Evolutionary conservation across 2,888 invertebrate species (phyloP).

Genomic region (Heterodera filipjevi): DNA sequence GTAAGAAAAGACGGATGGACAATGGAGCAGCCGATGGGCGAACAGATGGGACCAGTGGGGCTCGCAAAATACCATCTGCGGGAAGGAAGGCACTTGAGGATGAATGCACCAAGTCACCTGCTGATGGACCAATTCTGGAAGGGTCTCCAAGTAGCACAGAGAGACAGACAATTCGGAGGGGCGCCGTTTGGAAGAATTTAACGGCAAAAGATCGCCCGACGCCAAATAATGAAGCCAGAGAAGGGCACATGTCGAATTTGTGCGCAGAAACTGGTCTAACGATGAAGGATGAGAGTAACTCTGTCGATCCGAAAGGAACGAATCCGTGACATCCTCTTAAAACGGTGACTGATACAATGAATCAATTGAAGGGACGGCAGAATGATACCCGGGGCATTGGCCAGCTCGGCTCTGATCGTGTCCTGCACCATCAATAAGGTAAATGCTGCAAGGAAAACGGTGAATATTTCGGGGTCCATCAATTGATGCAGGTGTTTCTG

Average conservation of each 20-base stretch:
- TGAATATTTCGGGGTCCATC: conserved; percentile 43
- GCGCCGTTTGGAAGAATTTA: conserved; percentile 20
- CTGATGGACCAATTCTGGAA: conserved; percentile 36
- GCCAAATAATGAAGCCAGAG: conserved; percentile 41
- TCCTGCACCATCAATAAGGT: conserved; percentile 45
- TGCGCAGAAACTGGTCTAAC: conserved; percentile 23
- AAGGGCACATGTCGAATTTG: conserved; percentile 38
- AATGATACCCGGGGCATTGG: conserved; percentile 28
- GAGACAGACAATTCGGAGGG: conserved; percentile 8
- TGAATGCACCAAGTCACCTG: background rate
- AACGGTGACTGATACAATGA: background rate
- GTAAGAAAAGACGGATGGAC: conserved; percentile 2
- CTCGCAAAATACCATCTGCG: background rate
- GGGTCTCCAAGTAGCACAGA: conserved; percentile 36
- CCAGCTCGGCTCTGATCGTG: conserved; percentile 36
- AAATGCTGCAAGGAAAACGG: conserved; percentile 47
- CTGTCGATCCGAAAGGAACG: conserved; percentile 12
- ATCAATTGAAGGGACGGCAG: background rate
- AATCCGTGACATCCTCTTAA: conserved; percentile 36
- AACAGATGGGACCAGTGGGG: conserved; percentile 45
- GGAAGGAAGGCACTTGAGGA: too few relatives aligned
- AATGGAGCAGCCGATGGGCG: conserved; percentile 36
- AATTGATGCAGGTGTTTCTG: conserved; percentile 26
- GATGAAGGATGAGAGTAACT: background rate
- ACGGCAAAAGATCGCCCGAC: conserved; percentile 15